A percentile compares a stretch with the other conserved stretches of the same genome.
These are phyloP conservation scores for Stenichneumon culpator DNA, from an alignment of 2,888 invertebrate genomes.

Conservation along the genomic window DNA sequence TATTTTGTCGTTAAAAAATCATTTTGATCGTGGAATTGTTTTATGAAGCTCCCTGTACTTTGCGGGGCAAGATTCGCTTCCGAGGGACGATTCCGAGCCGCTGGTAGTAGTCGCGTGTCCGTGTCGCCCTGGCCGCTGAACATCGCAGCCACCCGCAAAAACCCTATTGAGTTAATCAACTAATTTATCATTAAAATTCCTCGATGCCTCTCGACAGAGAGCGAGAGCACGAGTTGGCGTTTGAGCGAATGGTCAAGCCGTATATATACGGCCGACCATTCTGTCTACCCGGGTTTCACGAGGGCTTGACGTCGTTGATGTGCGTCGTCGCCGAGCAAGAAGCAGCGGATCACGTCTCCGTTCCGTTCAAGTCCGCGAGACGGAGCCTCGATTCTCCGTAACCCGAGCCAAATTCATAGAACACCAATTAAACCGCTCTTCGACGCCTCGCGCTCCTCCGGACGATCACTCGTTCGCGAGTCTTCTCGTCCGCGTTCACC, in stretches of 20 bases:
- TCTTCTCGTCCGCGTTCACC: slow-evolving; percentile 47
- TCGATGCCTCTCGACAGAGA: slow-evolving; percentile 72
- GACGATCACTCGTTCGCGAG: slow-evolving; percentile 49
- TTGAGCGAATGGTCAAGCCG: slow-evolving; percentile 44
- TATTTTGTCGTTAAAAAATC: not conserved
- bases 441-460: slow-evolving; percentile 70
- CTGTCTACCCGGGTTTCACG: slow-evolving; percentile 33
- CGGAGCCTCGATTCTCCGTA: slow-evolving; percentile 81
- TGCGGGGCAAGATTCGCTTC: slow-evolving; percentile 33
- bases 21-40: slow-evolving; percentile 25
- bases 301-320: slow-evolving; percentile 50
- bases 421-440: slow-evolving; percentile 83
- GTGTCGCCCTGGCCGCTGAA: slow-evolving; percentile 73
- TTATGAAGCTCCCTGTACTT: slow-evolving; percentile 33
- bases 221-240: slow-evolving; percentile 70
- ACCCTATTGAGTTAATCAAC: slow-evolving; percentile 85
- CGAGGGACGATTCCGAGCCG: slow-evolving; percentile 55
- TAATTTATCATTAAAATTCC: slow-evolving; percentile 86
- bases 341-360: slow-evolving; percentile 45
- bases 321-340: slow-evolving; percentile 67
- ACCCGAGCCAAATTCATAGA: slow-evolving; percentile 84
- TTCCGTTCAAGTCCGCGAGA: slow-evolving; percentile 50
- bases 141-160: slow-evolving; percentile 82
- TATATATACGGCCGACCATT: slow-evolving; percentile 41
- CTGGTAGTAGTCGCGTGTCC: slow-evolving; percentile 62